Percentiles rank a stretch among this genome's conserved stretches.
Conservation (phyloP, 2,113 vertebrate species). For the Pitta sordida region DNA sequence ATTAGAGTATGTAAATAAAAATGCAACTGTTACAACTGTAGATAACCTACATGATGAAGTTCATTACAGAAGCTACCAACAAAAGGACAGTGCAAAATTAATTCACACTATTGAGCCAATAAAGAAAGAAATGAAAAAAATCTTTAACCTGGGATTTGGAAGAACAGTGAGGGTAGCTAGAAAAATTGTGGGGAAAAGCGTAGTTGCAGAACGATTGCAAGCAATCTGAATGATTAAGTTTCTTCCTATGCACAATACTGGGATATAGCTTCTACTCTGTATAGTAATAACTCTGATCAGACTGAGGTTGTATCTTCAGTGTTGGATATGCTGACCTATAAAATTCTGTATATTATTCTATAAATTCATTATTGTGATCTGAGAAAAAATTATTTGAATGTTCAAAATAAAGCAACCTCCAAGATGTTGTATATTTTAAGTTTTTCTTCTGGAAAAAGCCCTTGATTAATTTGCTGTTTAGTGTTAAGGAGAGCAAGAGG, state of each 20-base stretch:
- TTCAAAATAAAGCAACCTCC: background rate
- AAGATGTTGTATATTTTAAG: background rate
- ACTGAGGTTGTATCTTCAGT: background rate
- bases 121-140: background rate
- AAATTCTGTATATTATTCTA: background rate
- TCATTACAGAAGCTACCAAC: background rate
- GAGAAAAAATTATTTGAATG: background rate
- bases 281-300: background rate
- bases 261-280: background rate
- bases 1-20: background rate
- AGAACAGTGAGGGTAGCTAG: background rate
- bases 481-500: background rate
- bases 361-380: background rate
- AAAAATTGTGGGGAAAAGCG: background rate
- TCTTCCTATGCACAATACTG: background rate
- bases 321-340: background rate
- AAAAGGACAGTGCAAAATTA: background rate
- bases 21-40: background rate
- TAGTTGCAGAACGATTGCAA: background rate
- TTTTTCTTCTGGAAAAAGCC: background rate
- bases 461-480: background rate
- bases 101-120: background rate
- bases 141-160: background rate
- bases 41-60: background rate
- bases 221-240: background rate